These are phyloP conservation scores for Hoplias malabaricus DNA, from an alignment of 2,113 vertebrate species.

Conservation along the genomic window DNA sequence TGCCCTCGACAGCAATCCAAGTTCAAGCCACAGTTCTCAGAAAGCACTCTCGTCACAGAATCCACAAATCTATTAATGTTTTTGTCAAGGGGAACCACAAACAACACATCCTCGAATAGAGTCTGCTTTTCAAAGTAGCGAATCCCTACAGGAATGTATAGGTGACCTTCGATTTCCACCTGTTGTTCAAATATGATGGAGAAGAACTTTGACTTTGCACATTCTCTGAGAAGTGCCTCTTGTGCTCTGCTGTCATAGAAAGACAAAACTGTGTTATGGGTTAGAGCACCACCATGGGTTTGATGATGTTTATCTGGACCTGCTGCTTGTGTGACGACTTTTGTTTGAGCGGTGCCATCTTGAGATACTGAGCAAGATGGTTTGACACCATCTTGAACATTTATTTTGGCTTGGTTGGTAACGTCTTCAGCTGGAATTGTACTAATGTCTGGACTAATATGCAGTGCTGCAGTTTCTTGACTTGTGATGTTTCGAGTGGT, in stretches of 20 bases:
- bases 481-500: not conserved
- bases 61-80: conserved; percentile 63
- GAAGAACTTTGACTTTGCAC: conserved; percentile 75
- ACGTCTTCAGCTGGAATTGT: not conserved
- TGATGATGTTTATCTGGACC: not conserved
- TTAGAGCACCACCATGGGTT: not conserved
- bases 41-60: conserved; percentile 63
- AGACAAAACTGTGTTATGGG: conserved; percentile 54
- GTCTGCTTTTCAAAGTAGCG: conserved; percentile 72
- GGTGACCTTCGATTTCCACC: conserved; percentile 63
- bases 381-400: not conserved
- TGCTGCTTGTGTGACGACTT: conserved; percentile 13
- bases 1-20: conserved; percentile 77
- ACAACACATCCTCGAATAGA: conserved; percentile 74
- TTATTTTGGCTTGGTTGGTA: conserved; percentile 9
- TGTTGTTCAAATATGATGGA: conserved; percentile 69
- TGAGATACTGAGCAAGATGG: conserved; percentile 1
- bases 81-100: conserved; percentile 66
- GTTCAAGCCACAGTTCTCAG: conserved; percentile 78
- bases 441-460: not conserved
- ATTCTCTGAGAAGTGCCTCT: conserved; percentile 72
- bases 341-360: not conserved
- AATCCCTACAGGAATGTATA: conserved; percentile 74
- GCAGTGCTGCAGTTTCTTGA: not conserved
- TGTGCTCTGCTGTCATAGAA: conserved; percentile 69